phyloP scores from a whole-genome alignment of 2,797 vertebrate species.

The Cercopithecus neglectus region DNA sequence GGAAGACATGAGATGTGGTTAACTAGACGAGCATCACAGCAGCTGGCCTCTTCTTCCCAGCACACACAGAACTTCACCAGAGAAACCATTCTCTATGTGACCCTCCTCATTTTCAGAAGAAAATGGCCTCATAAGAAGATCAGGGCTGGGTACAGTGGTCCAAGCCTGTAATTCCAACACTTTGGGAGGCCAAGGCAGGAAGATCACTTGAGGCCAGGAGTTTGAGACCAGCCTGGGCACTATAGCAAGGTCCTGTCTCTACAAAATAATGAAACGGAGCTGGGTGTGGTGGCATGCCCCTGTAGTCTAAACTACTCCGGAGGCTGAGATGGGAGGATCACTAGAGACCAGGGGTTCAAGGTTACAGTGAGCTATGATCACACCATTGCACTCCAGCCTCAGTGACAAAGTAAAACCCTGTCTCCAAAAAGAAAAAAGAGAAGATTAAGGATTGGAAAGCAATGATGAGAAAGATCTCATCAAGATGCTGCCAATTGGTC shows the following conservation, averaged over 20 bases:
- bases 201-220: too few species aligned
- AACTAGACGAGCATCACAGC: background rate
- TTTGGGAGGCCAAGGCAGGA: too few species aligned
- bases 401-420: background rate
- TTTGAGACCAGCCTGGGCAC: too few species aligned
- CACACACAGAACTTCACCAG: background rate
- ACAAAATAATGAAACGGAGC: background rate
- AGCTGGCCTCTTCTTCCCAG: background rate
- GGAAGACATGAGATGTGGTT: background rate
- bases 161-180: background rate
- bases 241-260: background rate
- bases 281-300: background rate
- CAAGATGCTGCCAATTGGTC: too few species aligned
- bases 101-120: background rate
- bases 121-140: background rate
- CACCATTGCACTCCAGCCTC: background rate
- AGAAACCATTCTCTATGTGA: background rate
- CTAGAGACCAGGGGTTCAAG: background rate
- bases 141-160: background rate
- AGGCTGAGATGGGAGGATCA: background rate
- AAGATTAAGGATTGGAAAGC: conserved; percentile 39
- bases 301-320: background rate
- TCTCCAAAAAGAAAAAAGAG: background rate
- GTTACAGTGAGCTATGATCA: background rate
- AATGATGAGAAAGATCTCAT: background rate